A percentile compares a stretch with the other conserved stretches of the same genome.
phyloP scores from a whole-genome alignment of 1,140 invertebrate genomes.

The Megalonaias nervosa region DNA sequence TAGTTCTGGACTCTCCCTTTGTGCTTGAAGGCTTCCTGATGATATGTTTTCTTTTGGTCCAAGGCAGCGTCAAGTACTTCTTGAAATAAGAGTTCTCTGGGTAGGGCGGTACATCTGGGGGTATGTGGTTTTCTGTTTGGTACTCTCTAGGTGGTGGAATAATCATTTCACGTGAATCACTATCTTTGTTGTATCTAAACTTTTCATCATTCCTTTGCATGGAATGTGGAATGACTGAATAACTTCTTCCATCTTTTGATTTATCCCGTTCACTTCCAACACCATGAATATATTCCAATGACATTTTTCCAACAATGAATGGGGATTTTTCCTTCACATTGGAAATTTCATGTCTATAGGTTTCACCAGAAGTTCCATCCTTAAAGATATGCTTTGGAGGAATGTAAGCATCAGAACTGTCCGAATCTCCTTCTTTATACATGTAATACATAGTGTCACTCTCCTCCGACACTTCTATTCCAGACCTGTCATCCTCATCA shows the following conservation, averaged over 20 bases:
- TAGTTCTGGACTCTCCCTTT: too few relatives aligned
- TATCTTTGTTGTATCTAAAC: too few relatives aligned
- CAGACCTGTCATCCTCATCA: background rate
- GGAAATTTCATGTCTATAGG: slow-evolving; percentile 35
- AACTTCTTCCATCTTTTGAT: slow-evolving; percentile 16
- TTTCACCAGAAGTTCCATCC: slow-evolving; percentile 43
- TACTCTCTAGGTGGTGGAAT: too few relatives aligned
- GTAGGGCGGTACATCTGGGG: too few relatives aligned
- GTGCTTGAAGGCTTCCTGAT: too few relatives aligned
- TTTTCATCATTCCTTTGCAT: too few relatives aligned
- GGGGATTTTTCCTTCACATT: slow-evolving; percentile 32
- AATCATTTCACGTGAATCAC: too few relatives aligned
- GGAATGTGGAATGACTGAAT: too few relatives aligned
- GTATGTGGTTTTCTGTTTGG: too few relatives aligned
- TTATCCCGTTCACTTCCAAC: slow-evolving; percentile 54
- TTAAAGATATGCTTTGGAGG: slow-evolving; percentile 52
- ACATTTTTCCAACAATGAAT: slow-evolving; percentile 49
- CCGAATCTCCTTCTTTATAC: background rate
- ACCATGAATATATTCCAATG: slow-evolving; percentile 59
- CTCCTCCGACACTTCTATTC: background rate
- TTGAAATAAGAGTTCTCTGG: too few relatives aligned
- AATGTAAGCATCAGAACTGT: slow-evolving; percentile 46
- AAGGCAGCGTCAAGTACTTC: too few relatives aligned
- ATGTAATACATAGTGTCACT: background rate
- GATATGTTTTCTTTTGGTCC: too few relatives aligned